Percentiles rank a stretch among this genome's conserved stretches.
Evolutionary conservation across 2,797 vertebrate genomes (phyloP).

Genomic region (Helostoma temminkii): DNA sequence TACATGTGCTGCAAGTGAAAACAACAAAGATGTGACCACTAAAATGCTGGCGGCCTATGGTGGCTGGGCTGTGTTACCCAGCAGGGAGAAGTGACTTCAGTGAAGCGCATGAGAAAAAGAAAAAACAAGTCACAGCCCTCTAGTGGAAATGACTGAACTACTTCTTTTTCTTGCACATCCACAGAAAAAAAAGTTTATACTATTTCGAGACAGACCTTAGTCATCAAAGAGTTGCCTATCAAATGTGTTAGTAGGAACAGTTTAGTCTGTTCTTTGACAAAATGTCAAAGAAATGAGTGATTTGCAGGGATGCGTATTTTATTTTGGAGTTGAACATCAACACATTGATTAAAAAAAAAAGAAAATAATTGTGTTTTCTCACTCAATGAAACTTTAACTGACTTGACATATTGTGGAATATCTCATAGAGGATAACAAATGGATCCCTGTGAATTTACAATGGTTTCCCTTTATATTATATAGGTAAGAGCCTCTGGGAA

Average conservation of each 20-base stretch:
- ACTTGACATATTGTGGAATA: constrained; percentile 47
- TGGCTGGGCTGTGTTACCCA: constrained; percentile 42
- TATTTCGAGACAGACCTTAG: constrained; percentile 23
- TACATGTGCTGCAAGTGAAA: constrained; percentile 59
- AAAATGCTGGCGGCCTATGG: constrained; percentile 44
- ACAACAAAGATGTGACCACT: constrained; percentile 64
- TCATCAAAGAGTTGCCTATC: constrained; percentile 24
- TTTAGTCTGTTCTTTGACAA: constrained; percentile 13
- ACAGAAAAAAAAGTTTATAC: constrained; percentile 8
- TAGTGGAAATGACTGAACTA: constrained; percentile 58
- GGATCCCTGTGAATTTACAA: constrained; percentile 67
- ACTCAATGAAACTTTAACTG: constrained; percentile 54
- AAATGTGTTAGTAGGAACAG: constrained; percentile 6
- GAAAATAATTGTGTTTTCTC: constrained; percentile 38
- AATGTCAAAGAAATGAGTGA: constrained; percentile 9
- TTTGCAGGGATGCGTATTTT: constrained; percentile 9
- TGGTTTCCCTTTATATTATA: constrained; percentile 67
- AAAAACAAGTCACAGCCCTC: constrained; percentile 55
- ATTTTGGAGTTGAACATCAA: constrained; percentile 15
- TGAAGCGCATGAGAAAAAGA: constrained; percentile 30
- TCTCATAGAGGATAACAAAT: constrained; percentile 66
- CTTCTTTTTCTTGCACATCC: constrained; percentile 9
- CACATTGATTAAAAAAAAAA: constrained; percentile 25
- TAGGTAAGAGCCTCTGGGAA: constrained; percentile 88
- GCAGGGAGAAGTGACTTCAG: constrained; percentile 28